A percentile compares a stretch with the other conserved stretches of the same genome.
These are phyloP conservation scores for Limnephilus rhombicus DNA, from an alignment of 2,888 invertebrate genomes.

Conservation along the genomic window DNA sequence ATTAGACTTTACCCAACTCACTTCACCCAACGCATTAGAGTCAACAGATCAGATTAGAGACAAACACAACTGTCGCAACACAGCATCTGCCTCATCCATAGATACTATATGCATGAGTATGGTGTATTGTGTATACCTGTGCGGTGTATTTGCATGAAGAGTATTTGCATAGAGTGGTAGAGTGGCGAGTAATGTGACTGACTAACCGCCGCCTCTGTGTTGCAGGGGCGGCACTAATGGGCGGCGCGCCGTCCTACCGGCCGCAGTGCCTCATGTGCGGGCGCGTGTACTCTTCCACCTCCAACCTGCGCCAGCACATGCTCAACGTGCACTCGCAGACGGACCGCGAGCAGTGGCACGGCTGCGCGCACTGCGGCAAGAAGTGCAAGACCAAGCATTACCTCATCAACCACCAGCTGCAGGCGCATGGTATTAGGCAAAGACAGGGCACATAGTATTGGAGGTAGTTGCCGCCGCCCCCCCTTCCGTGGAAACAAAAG, in stretches of 20 bases:
- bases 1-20: background rate
- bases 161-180: conserved; percentile 25
- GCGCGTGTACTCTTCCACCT: conserved; percentile 84
- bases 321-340: conserved; percentile 86
- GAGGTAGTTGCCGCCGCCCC: conserved; percentile 68
- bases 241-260: conserved; percentile 77
- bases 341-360: conserved; percentile 84
- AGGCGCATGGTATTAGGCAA: conserved; percentile 86
- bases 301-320: conserved; percentile 87
- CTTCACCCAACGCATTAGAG: background rate
- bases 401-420: conserved; percentile 86
- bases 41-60: background rate
- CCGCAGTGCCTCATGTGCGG: conserved; percentile 85
- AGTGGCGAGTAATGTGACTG: conserved; percentile 49
- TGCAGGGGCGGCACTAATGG: conserved; percentile 82
- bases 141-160: conserved; percentile 64
- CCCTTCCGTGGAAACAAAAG: conserved; percentile 60
- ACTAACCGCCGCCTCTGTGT: conserved; percentile 79
- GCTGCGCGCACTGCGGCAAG: conserved; percentile 86
- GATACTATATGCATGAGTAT: conserved; percentile 64
- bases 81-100: conserved; percentile 54
- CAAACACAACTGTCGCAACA: background rate
- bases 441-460: conserved; percentile 79
- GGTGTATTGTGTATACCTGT: conserved; percentile 58
- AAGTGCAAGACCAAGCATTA: conserved; percentile 88